Percentiles rank a stretch among this genome's conserved stretches.
Evolutionary conservation across 2,113 vertebrate species (phyloP).

Genomic region (Eonycteris spelaea): DNA sequence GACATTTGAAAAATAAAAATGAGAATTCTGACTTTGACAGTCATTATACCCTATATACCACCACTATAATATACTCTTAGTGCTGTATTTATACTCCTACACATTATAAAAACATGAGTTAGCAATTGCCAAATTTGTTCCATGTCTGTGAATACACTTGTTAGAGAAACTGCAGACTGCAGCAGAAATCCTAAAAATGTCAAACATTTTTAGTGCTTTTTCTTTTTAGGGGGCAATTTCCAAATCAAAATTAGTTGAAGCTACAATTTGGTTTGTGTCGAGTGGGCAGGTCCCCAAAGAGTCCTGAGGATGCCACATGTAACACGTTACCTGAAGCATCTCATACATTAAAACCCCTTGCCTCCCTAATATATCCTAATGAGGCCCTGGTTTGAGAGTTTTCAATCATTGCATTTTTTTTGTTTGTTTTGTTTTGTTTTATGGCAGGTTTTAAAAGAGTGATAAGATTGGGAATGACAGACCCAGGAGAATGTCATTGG

Average conservation of each 20-base stretch:
- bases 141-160: background rate
- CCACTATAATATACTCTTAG: background rate
- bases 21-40: background rate
- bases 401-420: background rate
- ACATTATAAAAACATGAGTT: constrained; percentile 20
- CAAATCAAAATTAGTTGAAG: constrained; percentile 47
- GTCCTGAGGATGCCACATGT: background rate
- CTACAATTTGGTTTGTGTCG: background rate
- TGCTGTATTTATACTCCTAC: background rate
- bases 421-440: background rate
- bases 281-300: background rate
- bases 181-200: constrained; percentile 51
- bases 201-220: constrained; percentile 48
- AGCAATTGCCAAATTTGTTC: constrained; percentile 8
- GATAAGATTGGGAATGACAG: background rate
- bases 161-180: constrained; percentile 42
- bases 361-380: background rate
- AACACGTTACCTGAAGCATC: background rate
- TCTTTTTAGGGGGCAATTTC: constrained; percentile 37
- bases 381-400: background rate
- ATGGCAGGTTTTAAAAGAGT: background rate
- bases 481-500: background rate
- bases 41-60: background rate
- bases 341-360: background rate
- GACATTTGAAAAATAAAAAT: background rate